Evolutionary conservation across 2,113 vertebrate species (phyloP).

Genomic region (Apeltes quadracus): DNA sequence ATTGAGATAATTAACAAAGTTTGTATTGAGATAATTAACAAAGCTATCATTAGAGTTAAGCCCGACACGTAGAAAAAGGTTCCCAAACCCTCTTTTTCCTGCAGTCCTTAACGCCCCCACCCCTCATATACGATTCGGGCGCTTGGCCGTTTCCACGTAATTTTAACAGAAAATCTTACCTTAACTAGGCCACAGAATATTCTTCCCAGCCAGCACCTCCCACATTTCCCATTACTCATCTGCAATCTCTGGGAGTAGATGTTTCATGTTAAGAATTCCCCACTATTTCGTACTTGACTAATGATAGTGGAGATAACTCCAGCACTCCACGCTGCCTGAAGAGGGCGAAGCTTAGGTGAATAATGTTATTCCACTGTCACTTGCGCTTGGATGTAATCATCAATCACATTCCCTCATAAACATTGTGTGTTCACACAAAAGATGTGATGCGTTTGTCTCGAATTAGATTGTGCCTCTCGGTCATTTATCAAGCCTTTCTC

Average conservation of each 20-base stretch:
- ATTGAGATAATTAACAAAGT: slow-evolving; percentile 77
- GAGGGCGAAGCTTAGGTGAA: slow-evolving; percentile 70
- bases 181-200: slow-evolving; percentile 58
- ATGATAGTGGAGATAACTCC: slow-evolving; percentile 57
- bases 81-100: slow-evolving; percentile 34
- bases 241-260: slow-evolving; percentile 30
- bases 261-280: slow-evolving; percentile 55
- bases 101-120: background rate
- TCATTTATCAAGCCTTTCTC: slow-evolving; percentile 69
- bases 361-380: slow-evolving; percentile 75
- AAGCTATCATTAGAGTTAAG: slow-evolving; percentile 77
- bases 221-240: slow-evolving; percentile 45
- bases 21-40: slow-evolving; percentile 75
- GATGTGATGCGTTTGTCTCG: slow-evolving; percentile 65
- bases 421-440: slow-evolving; percentile 67
- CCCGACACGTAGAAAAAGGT: slow-evolving; percentile 67
- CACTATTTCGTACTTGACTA: slow-evolving; percentile 62
- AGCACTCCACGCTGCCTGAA: slow-evolving; percentile 27
- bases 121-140: slow-evolving; percentile 20
- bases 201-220: slow-evolving; percentile 17
- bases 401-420: slow-evolving; percentile 73
- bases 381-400: slow-evolving; percentile 65
- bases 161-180: slow-evolving; percentile 39
- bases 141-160: slow-evolving; percentile 30
- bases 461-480: slow-evolving; percentile 70